A percentile compares a stretch with the other conserved stretches of the same genome.
phyloP scores from a whole-genome alignment of 1,140 invertebrate genomes.

The Meloidogyne hapla region DNA sequence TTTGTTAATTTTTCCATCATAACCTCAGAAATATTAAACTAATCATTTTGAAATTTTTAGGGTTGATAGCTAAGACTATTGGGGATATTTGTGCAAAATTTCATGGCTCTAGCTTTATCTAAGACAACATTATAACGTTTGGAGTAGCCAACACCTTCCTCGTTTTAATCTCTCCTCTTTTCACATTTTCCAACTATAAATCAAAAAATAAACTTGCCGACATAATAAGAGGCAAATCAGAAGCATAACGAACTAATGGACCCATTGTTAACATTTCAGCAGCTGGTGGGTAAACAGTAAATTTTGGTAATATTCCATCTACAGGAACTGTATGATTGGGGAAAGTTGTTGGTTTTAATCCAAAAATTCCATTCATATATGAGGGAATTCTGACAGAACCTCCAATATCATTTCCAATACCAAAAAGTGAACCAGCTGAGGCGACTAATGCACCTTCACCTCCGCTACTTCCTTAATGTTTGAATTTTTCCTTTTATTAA shows the following conservation, averaged over 20 bases:
- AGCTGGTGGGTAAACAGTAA: neutral
- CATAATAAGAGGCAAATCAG: conserved; percentile 72
- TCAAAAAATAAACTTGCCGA: conserved; percentile 22
- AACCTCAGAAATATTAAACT: no score
- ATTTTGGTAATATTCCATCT: conserved; percentile 16
- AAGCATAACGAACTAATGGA: conserved; percentile 83
- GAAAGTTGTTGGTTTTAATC: conserved; percentile 79
- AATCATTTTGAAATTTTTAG: no score
- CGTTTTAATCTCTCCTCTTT: neutral
- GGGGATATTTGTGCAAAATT: no score
- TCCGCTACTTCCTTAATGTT: conserved; percentile 71
- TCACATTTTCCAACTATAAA: neutral
- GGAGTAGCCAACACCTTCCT: no score
- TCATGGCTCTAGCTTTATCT: no score
- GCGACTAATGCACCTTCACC: conserved; percentile 56
- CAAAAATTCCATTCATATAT: conserved; percentile 90
- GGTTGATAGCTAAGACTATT: no score
- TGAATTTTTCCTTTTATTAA: neutral
- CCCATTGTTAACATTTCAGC: conserved; percentile 70
- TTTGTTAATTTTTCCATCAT: no score
- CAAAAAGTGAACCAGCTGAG: conserved; percentile 71
- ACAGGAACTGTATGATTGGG: conserved; percentile 8
- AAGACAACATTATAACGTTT: no score
- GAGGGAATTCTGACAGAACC: conserved; percentile 91
- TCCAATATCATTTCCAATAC: conserved; percentile 89